Percentiles rank a stretch among this genome's conserved stretches.
Conservation (phyloP, 2,113 vertebrate genomes). For the Rostratula benghalensis region DNA sequence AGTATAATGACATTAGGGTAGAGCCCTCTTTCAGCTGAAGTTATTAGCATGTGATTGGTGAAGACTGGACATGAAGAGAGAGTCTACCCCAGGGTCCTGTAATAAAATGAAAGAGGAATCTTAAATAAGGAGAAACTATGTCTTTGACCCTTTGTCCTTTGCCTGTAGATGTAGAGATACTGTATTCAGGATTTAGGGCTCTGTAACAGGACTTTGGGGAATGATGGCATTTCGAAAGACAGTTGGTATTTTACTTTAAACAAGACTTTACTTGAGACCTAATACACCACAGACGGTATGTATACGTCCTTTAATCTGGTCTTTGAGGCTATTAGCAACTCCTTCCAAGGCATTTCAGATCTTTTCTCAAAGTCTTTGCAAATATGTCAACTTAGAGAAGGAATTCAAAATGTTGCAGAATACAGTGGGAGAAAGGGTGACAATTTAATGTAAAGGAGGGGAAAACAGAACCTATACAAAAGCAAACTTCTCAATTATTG, state of each 20-base stretch:
- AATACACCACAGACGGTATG: slow-evolving; percentile 35
- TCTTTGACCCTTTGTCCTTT: slow-evolving; percentile 76
- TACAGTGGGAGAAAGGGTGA: not conserved
- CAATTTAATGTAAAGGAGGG: not conserved
- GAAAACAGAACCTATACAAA: not conserved
- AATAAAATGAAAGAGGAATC: slow-evolving; percentile 75
- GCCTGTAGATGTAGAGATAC: slow-evolving; percentile 65
- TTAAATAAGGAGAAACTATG: slow-evolving; percentile 71
- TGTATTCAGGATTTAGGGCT: slow-evolving; percentile 63
- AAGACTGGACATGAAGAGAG: slow-evolving; percentile 73
- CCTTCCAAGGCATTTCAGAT: slow-evolving; percentile 44
- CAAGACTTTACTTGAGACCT: slow-evolving; percentile 68
- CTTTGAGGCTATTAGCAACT: slow-evolving; percentile 53
- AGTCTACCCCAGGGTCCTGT: slow-evolving; percentile 71
- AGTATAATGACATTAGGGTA: slow-evolving; percentile 83
- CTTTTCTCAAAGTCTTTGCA: slow-evolving; percentile 36
- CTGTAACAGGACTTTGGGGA: slow-evolving; percentile 68
- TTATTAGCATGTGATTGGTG: slow-evolving; percentile 82
- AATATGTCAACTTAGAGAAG: not conserved
- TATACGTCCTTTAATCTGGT: slow-evolving; percentile 54
- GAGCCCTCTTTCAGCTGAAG: slow-evolving; percentile 84
- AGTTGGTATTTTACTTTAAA: slow-evolving; percentile 72
- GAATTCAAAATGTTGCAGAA: slow-evolving; percentile 9
- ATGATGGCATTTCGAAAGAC: slow-evolving; percentile 68
- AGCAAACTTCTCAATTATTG: not conserved